A percentile compares a stretch with the other conserved stretches of the same genome.
phyloP scores from a whole-genome alignment of 2,888 invertebrate species.

The Aelia acuminata region DNA sequence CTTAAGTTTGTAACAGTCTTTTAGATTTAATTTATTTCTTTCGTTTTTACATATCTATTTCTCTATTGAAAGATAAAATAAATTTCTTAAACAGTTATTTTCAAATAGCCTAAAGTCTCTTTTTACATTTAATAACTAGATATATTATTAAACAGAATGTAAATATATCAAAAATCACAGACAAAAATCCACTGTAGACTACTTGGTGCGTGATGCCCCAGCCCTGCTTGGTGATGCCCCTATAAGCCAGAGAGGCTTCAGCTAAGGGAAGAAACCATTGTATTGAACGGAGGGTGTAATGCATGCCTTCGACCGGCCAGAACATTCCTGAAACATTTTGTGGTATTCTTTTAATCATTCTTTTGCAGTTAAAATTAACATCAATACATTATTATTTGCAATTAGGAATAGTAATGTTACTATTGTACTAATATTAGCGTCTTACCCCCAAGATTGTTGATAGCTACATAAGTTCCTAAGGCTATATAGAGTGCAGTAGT shows the following conservation, averaged over 20 bases:
- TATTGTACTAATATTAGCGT: not conserved
- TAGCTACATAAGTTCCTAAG: conserved; percentile 91
- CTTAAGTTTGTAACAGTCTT: not conserved
- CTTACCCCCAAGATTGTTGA: conserved; percentile 84
- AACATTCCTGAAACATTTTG: conserved; percentile 65
- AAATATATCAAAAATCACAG: conserved; percentile 67
- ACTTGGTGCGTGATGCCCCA: conserved; percentile 77
- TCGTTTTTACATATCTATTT: not conserved
- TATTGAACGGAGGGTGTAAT: conserved; percentile 74
- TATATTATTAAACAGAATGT: not conserved
- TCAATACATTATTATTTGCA: no score
- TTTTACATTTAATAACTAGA: not conserved
- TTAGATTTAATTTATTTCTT: not conserved
- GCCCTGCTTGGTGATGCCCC: conserved; percentile 84
- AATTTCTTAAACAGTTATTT: not conserved
- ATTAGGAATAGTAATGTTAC: no score
- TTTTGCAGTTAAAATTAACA: not conserved
- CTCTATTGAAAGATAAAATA: not conserved
- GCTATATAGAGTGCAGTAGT: conserved; percentile 86
- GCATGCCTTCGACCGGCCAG: conserved; percentile 81
- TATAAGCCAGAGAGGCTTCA: conserved; percentile 80
- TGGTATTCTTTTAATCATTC: not conserved
- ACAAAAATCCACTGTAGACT: conserved; percentile 83
- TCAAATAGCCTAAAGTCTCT: not conserved
- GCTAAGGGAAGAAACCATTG: conserved; percentile 84